These are phyloP conservation scores for Abscondita cerata DNA, from an alignment of 2,888 invertebrate genomes.

Conservation along the genomic window DNA sequence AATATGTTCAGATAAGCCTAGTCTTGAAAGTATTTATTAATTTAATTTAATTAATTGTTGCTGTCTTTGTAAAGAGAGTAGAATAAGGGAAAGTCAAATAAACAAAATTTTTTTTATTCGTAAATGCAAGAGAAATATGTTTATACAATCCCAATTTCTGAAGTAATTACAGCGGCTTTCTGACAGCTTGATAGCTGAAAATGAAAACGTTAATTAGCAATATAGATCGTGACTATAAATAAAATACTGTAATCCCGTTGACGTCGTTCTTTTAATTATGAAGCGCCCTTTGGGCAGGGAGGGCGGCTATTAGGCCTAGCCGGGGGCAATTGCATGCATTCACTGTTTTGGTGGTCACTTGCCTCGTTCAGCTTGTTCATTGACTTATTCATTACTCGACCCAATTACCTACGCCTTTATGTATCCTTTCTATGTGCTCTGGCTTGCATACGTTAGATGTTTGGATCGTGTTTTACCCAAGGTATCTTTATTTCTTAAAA, in stretches of 20 bases:
- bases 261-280: slow-evolving; percentile 58
- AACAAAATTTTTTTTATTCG: too few relatives aligned
- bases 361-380: slow-evolving; percentile 36
- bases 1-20: too few relatives aligned
- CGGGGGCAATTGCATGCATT: slow-evolving; percentile 43
- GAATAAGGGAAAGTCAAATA: not conserved
- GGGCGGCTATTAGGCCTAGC: slow-evolving; percentile 50
- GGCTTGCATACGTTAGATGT: slow-evolving; percentile 34
- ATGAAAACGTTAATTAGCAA: slow-evolving; percentile 59
- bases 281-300: slow-evolving; percentile 50
- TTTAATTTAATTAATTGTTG: not conserved
- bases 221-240: slow-evolving; percentile 61
- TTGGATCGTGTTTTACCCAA: slow-evolving; percentile 29
- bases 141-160: slow-evolving; percentile 29
- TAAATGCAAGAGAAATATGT: slow-evolving; percentile 22
- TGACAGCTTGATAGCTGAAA: slow-evolving; percentile 55
- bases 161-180: slow-evolving; percentile 48
- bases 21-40: too few relatives aligned
- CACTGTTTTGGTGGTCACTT: slow-evolving; percentile 39
- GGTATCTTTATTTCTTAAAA: slow-evolving; percentile 24
- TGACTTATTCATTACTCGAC: slow-evolving; percentile 51
- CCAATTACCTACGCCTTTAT: slow-evolving; percentile 51
- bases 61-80: not conserved
- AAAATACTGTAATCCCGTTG: slow-evolving; percentile 57
- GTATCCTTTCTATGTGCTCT: slow-evolving; percentile 47